Evolutionary conservation across 2,888 invertebrate genomes (phyloP).

Genomic region (Augiades crinisus): DNA sequence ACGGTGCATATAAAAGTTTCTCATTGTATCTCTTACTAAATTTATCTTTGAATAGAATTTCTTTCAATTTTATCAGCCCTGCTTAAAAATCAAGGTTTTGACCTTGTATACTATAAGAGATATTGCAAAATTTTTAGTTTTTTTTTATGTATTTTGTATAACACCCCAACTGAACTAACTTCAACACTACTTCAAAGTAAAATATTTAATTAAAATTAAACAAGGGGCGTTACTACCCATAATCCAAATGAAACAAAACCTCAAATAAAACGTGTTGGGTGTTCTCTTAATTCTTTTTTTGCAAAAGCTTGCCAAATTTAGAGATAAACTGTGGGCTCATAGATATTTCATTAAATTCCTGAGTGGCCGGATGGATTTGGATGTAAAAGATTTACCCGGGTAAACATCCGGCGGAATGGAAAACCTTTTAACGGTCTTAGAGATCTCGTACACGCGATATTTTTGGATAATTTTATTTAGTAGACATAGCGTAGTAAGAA

Average conservation of each 20-base stretch:
- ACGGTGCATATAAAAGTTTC: constrained; percentile 11
- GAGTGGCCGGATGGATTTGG: constrained; percentile 17
- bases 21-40: constrained; percentile 14
- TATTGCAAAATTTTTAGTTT: too few species aligned
- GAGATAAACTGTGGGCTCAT: constrained; percentile 13
- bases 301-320: constrained; percentile 3
- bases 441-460: constrained; percentile 9
- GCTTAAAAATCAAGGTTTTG: too few species aligned
- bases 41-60: constrained; percentile 19
- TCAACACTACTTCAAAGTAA: too few species aligned
- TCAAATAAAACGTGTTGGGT: background rate
- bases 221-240: too few species aligned
- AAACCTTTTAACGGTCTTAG: constrained; percentile 20
- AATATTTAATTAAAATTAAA: too few species aligned
- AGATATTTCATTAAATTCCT: constrained; percentile 21
- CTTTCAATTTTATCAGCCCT: constrained; percentile 21
- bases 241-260: too few species aligned
- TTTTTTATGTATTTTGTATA: too few species aligned
- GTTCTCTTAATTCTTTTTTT: background rate
- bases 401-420: constrained; percentile 14
- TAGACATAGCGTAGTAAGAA: too few species aligned
- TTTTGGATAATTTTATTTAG: background rate
- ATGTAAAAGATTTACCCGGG: constrained; percentile 19
- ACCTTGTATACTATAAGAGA: too few species aligned
- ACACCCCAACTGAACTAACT: too few species aligned